Evolutionary conservation across 2,888 invertebrate species (phyloP).

Genomic region (Standfussiana lucernea): DNA sequence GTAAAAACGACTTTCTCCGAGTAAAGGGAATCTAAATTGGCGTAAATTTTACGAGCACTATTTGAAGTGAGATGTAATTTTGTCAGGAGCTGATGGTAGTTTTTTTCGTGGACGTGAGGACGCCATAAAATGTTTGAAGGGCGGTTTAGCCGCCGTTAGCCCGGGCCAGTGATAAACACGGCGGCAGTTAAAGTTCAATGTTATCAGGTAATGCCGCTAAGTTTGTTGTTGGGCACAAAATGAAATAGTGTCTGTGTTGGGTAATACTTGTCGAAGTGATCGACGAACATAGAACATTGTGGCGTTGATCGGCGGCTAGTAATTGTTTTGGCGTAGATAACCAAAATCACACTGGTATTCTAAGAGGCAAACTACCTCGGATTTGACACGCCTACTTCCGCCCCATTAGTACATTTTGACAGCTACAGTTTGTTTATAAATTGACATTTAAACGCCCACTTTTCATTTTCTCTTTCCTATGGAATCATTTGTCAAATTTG

Average conservation of each 20-base stretch:
- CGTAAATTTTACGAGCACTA: conserved; percentile 83
- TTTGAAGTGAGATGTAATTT: conserved; percentile 75
- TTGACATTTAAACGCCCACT: too few species aligned
- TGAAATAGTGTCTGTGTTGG: conserved; percentile 28
- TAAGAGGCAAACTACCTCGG: too few species aligned
- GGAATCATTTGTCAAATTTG: too few species aligned
- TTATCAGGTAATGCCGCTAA: conserved; percentile 53
- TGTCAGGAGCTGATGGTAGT: conserved; percentile 68
- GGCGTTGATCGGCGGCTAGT: background rate
- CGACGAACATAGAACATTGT: background rate
- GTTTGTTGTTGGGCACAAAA: conserved; percentile 43
- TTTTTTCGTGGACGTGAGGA: conserved; percentile 62
- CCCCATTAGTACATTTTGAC: too few species aligned
- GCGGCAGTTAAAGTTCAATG: conserved; percentile 51
- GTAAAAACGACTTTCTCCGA: conserved; percentile 75
- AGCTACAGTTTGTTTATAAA: too few species aligned
- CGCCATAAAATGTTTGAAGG: conserved; percentile 63
- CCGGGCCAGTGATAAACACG: conserved; percentile 53
- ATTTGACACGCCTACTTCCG: too few species aligned
- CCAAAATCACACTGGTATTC: too few species aligned
- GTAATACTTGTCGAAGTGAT: background rate
- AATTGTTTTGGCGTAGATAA: conserved; percentile 1
- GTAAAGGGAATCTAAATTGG: conserved; percentile 85
- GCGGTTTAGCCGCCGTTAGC: conserved; percentile 60
- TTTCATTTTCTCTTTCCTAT: too few species aligned